Evolutionary conservation across 2,113 vertebrate genomes (phyloP), one percentile per base, ranked within the genome.

Genomic region (Corydoras maculifer): DNA sequence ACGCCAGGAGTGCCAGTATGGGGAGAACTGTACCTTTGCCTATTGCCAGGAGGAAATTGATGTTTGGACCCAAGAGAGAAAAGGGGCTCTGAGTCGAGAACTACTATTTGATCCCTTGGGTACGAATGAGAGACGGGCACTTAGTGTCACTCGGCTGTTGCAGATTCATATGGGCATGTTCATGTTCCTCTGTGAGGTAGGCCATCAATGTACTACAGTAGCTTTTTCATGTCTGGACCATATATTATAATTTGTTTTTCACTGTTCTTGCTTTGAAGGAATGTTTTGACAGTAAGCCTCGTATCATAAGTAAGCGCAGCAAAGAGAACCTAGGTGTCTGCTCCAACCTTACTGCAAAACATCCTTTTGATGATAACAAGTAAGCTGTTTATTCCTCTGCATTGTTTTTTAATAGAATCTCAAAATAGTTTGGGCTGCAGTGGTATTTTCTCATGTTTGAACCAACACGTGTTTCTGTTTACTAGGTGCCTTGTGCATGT

Each of bases 31-130:
- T 87, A 98, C 97, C 14, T 99, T 99, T 85, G 96, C 97, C 30
- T 99, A 99, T 90, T 96, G 98, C 82, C 96, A 98, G 89, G 97
- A 99, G 79, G 96, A 99, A 87, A 99, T 99, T 5, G 96, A 98
- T 58, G 95, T 99, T 73, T 99, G 97, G 96, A 99, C 96, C 0
- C 94, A 97, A 86, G 97, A 99, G 87, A 91, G 96, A 83, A 99
- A 99, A 81, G 96, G 96, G 1, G 94, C 94, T 13, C 90, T 99
- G 79, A 97, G 96, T 88, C 90, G 97, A 0, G 95, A 98, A 88
- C 93, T 98, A 76, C 92, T 99, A 78, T 99, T 99, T 11, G 94
- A 98, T 84, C 95, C 94, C 0, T 87, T 97, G 83, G 94, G 94
- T 80, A 95, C 94, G 68, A 90, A 94, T 18, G 94, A 93, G 83